Conservation (phyloP, 2,797 vertebrate species). For the Sphenodon punctatus region DNA sequence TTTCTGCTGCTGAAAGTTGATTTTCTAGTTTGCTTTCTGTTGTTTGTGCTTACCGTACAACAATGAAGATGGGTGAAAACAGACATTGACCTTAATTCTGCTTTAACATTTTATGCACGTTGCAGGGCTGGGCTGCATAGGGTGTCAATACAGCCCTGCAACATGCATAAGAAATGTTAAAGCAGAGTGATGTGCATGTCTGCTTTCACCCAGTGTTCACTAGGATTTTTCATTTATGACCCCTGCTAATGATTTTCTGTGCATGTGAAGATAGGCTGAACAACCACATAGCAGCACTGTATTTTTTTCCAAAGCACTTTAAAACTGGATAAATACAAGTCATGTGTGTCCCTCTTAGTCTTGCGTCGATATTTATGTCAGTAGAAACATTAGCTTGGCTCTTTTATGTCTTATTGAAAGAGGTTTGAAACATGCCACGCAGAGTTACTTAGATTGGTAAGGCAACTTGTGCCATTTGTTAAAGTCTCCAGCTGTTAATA, state of each 20-base stretch:
- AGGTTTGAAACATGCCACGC: not conserved
- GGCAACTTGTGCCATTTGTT: not conserved
- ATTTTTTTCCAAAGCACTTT: not conserved
- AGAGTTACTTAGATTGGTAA: too few species aligned
- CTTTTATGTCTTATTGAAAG: not conserved
- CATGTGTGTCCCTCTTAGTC: not conserved
- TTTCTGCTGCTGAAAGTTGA: not conserved
- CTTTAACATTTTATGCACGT: too few species aligned
- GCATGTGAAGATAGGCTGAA: not conserved
- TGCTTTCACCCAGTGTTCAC: too few species aligned
- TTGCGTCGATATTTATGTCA: not conserved
- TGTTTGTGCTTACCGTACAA: slow-evolving; percentile 21
- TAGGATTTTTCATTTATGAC: too few species aligned
- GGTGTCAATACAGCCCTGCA: too few species aligned
- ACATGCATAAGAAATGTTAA: too few species aligned
- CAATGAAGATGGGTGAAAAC: too few species aligned
- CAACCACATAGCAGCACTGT: not conserved
- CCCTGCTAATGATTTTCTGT: not conserved
- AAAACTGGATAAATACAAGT: not conserved
- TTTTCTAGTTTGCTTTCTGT: slow-evolving; percentile 8
- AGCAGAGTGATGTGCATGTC: too few species aligned
- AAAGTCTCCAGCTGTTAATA: not conserved
- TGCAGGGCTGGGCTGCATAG: too few species aligned
- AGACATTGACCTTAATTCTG: too few species aligned
- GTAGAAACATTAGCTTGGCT: not conserved